Percentiles rank a stretch among this genome's conserved stretches.
These are phyloP conservation scores for Heliconius nattereri DNA, from an alignment of 1,140 invertebrate genomes.

Conservation along the genomic window DNA sequence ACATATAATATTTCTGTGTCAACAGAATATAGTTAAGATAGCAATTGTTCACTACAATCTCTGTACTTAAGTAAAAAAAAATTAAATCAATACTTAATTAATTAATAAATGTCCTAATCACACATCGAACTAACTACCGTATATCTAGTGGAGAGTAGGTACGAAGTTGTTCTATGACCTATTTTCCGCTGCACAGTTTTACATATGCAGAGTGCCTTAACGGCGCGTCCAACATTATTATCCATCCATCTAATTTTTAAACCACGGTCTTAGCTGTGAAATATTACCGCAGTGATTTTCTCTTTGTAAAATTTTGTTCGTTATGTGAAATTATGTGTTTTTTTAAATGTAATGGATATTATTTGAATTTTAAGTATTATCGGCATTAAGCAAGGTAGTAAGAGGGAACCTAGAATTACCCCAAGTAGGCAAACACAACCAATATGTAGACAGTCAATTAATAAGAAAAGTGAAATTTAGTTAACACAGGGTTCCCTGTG, in stretches of 20 bases:
- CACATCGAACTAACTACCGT: neutral
- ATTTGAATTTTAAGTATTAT: too few species aligned
- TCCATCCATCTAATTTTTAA: slow-evolving; percentile 28
- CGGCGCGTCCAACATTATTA: slow-evolving; percentile 25
- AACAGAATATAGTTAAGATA: neutral
- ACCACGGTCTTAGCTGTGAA: slow-evolving; percentile 6
- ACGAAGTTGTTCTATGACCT: slow-evolving; percentile 25
- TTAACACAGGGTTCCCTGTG: too few species aligned
- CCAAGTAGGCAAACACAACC: too few species aligned
- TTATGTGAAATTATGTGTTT: neutral
- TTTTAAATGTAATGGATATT: too few species aligned
- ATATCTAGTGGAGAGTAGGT: neutral
- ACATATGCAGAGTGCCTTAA: slow-evolving; percentile 19
- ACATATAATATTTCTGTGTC: neutral
- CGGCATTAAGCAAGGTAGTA: too few species aligned
- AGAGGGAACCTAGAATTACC: too few species aligned
- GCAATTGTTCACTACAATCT: too few species aligned
- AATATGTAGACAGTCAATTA: too few species aligned
- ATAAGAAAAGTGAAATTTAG: too few species aligned
- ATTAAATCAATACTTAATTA: too few species aligned
- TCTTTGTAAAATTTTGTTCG: neutral
- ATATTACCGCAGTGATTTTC: slow-evolving; percentile 5
- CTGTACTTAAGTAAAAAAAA: too few species aligned
- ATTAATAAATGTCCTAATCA: too few species aligned
- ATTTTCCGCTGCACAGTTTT: slow-evolving; percentile 22